Evolutionary conservation across 2,888 invertebrate genomes (phyloP).

Genomic region (Petrolisthes cinctipes): DNA sequence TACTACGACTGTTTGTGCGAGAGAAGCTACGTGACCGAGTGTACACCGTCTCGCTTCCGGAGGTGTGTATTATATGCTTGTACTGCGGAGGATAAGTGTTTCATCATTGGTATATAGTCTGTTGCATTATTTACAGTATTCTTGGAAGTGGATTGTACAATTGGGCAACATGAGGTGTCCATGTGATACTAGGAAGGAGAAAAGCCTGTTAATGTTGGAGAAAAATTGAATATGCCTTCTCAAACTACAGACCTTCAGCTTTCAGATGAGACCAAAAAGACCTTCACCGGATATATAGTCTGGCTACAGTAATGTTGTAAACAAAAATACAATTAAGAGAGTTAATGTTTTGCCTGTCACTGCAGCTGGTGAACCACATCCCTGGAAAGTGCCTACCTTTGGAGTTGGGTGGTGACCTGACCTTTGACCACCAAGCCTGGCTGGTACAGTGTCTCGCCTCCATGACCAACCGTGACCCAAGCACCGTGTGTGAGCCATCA

Average conservation of each 20-base stretch:
- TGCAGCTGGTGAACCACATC: conserved; percentile 83
- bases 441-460: conserved; percentile 81
- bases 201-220: too few relatives aligned
- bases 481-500: conserved; percentile 70
- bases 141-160: too few relatives aligned
- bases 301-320: background rate
- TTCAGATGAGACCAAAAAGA: background rate
- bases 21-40: conserved; percentile 96
- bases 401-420: conserved; percentile 88
- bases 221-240: background rate
- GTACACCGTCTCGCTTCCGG: conserved; percentile 79
- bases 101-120: too few relatives aligned
- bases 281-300: background rate
- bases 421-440: conserved; percentile 92
- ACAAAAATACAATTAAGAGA: background rate
- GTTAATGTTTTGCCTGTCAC: conserved; percentile 1
- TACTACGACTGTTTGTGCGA: conserved; percentile 91
- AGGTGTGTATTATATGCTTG: conserved; percentile 35
- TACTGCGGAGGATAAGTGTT: too few relatives aligned
- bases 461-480: conserved; percentile 82
- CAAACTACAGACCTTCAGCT: background rate
- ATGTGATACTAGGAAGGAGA: too few relatives aligned
- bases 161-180: too few relatives aligned
- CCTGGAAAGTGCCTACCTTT: conserved; percentile 88
- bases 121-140: too few relatives aligned